A percentile compares a stretch with the other conserved stretches of the same genome.
phyloP scores from a whole-genome alignment of 2,113 vertebrate species.

The Crotalus horridus region DNA sequence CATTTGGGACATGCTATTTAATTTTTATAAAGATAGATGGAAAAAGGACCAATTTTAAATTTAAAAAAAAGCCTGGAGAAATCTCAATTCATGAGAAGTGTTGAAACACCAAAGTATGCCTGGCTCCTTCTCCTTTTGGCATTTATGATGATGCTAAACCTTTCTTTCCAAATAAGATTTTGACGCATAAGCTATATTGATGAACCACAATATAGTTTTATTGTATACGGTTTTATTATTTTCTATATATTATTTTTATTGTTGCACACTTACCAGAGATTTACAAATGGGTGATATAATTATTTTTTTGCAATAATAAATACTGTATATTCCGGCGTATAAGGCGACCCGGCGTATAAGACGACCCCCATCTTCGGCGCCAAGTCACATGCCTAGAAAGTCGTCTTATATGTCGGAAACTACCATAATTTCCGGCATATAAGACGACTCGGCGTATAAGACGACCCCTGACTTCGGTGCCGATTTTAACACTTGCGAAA shows the following conservation, averaged over 20 bases:
- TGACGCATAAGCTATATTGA: background rate
- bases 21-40: background rate
- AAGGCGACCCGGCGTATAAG: too few species aligned
- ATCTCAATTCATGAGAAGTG: background rate
- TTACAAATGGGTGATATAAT: background rate
- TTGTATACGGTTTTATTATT: background rate
- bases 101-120: background rate
- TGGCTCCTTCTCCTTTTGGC: background rate
- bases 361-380: too few species aligned
- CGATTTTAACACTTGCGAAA: too few species aligned
- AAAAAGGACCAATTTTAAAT: background rate
- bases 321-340: too few species aligned
- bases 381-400: too few species aligned
- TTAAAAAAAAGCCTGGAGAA: background rate
- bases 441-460: too few species aligned
- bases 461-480: too few species aligned
- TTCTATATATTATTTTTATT: background rate
- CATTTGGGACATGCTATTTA: background rate
- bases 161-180: background rate
- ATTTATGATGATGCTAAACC: background rate
- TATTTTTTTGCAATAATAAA: background rate
- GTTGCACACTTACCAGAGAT: background rate
- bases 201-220: background rate
- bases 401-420: too few species aligned
- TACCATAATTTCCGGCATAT: too few species aligned